These are phyloP conservation scores for Andrena haemorrhoa DNA, from an alignment of 2,888 invertebrate genomes.

Conservation along the genomic window DNA sequence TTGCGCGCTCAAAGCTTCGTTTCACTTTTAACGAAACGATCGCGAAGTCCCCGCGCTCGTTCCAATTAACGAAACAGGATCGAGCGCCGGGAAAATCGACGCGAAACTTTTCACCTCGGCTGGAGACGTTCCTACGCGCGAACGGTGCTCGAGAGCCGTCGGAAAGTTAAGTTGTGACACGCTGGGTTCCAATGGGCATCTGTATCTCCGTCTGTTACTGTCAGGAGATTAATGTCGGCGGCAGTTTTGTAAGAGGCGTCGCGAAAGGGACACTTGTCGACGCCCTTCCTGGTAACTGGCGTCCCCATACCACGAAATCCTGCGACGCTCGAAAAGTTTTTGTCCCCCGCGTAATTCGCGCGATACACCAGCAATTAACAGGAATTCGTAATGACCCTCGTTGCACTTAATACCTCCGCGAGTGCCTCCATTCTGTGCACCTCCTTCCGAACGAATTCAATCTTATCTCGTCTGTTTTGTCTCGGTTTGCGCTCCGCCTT, in stretches of 20 bases:
- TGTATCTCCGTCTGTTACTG: conserved; percentile 37
- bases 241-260: conserved; percentile 24
- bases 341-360: conserved; percentile 13
- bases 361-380: background rate
- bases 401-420: too few relatives aligned
- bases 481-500: too few relatives aligned
- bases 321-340: conserved; percentile 10
- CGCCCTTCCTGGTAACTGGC: conserved; percentile 21
- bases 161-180: conserved; percentile 36
- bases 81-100: conserved; percentile 16
- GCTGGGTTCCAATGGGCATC: conserved; percentile 17
- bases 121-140: background rate
- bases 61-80: conserved; percentile 22
- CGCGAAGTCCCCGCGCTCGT: background rate
- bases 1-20: background rate
- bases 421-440: too few relatives aligned
- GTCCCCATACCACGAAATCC: conserved; percentile 4
- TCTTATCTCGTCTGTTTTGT: too few relatives aligned
- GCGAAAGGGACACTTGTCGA: conserved; percentile 33
- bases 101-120: conserved; percentile 11
- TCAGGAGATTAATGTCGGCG: conserved; percentile 48
- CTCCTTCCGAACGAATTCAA: too few relatives aligned
- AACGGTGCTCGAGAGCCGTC: conserved; percentile 16
- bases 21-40: background rate
- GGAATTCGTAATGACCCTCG: background rate